These are phyloP conservation scores for Pseudomyrmex dendroicus DNA, from an alignment of 1,140 invertebrate species.

Conservation along the genomic window DNA sequence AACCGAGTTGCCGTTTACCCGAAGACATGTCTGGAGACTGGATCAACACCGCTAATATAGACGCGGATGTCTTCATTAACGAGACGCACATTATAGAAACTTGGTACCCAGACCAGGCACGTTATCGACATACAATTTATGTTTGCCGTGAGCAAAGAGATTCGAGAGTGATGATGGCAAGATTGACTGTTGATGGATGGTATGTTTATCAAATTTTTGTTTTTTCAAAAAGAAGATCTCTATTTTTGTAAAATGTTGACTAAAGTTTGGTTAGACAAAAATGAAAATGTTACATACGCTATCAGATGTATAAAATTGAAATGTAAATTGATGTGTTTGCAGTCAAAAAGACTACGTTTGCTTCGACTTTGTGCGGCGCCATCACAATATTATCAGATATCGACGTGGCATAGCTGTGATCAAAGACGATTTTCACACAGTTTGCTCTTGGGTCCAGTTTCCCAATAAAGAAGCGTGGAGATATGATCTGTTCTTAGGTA, in stretches of 20 bases:
- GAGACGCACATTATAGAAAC: slow-evolving; percentile 98
- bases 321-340: slow-evolving; percentile 77
- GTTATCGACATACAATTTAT: slow-evolving; percentile 95
- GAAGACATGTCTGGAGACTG: slow-evolving; percentile 97
- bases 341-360: slow-evolving; percentile 99
- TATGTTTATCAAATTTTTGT: slow-evolving; percentile 80
- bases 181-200: slow-evolving; percentile 98
- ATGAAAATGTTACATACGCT: background rate
- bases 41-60: slow-evolving; percentile 98
- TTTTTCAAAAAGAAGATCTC: background rate
- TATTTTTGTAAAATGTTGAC: background rate
- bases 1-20: slow-evolving; percentile 95
- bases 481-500: slow-evolving; percentile 93
- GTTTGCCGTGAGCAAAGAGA: slow-evolving; percentile 96
- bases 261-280: background rate
- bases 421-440: slow-evolving; percentile 95
- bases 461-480: slow-evolving; percentile 93
- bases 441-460: slow-evolving; percentile 97
- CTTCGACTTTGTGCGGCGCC: slow-evolving; percentile 97
- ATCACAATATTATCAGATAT: slow-evolving; percentile 98
- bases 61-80: slow-evolving; percentile 97
- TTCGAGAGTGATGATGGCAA: slow-evolving; percentile 96
- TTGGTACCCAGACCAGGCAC: slow-evolving; percentile 95
- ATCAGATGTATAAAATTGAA: background rate
- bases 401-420: slow-evolving; percentile 96